Percentiles rank a stretch among this genome's conserved stretches.
Evolutionary conservation across 2,888 invertebrate genomes (phyloP).

Genomic region (Tenthredo scrophulariae): DNA sequence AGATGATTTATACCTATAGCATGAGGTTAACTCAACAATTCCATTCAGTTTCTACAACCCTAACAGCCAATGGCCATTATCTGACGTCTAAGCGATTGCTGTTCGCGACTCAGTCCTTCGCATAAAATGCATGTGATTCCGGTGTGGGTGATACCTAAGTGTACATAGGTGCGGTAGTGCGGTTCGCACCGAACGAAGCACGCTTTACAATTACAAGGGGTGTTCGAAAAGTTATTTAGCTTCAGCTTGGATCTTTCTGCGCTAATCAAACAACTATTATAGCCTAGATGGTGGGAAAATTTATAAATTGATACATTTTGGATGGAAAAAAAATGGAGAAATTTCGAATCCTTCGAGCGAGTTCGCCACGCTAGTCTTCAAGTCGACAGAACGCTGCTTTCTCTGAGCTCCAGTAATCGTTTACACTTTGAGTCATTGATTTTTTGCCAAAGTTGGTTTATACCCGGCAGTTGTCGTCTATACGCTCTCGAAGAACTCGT

Average conservation of each 20-base stretch:
- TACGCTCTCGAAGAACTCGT: background rate
- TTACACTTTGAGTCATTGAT: slow-evolving; percentile 43
- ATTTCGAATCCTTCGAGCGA: background rate
- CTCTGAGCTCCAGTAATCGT: slow-evolving; percentile 24
- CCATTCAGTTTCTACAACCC: slow-evolving; percentile 19
- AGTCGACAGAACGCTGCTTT: background rate
- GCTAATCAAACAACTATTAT: background rate
- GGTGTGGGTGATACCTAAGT: slow-evolving; percentile 48
- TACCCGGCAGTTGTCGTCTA: background rate
- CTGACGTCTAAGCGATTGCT: slow-evolving; percentile 2
- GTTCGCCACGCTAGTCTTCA: background rate
- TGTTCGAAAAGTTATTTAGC: slow-evolving; percentile 46
- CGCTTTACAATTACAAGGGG: slow-evolving; percentile 53
- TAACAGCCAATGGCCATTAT: background rate
- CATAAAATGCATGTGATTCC: slow-evolving; percentile 16
- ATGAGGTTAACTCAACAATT: slow-evolving; percentile 24
- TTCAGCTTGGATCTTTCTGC: background rate
- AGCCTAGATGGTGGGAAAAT: background rate
- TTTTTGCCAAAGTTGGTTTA: slow-evolving; percentile 22
- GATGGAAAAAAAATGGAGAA: background rate
- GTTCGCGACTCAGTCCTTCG: background rate
- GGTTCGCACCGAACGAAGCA: slow-evolving; percentile 52
- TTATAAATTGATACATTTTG: background rate
- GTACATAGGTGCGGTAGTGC: slow-evolving; percentile 54
- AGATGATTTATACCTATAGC: background rate